Conservation (phyloP, 2,113 vertebrate species). For the Grallaria varia region DNA sequence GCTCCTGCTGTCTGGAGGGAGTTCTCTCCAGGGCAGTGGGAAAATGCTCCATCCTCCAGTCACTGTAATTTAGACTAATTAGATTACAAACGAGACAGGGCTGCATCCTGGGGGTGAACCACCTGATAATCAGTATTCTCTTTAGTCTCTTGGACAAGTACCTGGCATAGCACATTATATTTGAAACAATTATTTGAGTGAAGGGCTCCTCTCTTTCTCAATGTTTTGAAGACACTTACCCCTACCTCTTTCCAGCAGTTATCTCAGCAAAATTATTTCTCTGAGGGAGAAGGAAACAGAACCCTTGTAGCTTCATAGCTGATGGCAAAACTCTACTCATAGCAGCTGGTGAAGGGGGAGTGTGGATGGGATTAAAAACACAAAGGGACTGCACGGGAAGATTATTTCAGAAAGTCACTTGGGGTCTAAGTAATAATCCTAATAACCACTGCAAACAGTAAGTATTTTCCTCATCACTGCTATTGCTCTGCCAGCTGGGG, state of each 20-base stretch:
- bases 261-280: not conserved
- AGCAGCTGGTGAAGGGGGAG: not conserved
- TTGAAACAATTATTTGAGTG: not conserved
- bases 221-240: not conserved
- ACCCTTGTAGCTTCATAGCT: rapidly evolving
- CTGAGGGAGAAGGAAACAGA: not conserved
- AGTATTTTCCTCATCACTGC: conserved; percentile 18
- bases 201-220: not conserved
- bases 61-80: not conserved
- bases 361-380: conserved; percentile 3
- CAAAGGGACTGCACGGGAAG: not conserved
- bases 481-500: conserved; percentile 6
- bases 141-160: not conserved
- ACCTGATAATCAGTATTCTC: not conserved
- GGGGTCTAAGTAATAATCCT: conserved; percentile 53
- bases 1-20: not conserved
- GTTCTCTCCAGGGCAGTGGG: not conserved
- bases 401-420: conserved; percentile 41
- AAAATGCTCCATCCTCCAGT: not conserved
- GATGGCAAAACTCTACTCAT: not conserved
- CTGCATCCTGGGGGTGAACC: not conserved
- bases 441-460: conserved; percentile 44
- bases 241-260: not conserved
- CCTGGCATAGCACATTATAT: rapidly evolving
- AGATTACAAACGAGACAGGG: not conserved